These are phyloP conservation scores for Orchesellides sinensis DNA, from an alignment of 2,888 invertebrate genomes.

Conservation along the genomic window DNA sequence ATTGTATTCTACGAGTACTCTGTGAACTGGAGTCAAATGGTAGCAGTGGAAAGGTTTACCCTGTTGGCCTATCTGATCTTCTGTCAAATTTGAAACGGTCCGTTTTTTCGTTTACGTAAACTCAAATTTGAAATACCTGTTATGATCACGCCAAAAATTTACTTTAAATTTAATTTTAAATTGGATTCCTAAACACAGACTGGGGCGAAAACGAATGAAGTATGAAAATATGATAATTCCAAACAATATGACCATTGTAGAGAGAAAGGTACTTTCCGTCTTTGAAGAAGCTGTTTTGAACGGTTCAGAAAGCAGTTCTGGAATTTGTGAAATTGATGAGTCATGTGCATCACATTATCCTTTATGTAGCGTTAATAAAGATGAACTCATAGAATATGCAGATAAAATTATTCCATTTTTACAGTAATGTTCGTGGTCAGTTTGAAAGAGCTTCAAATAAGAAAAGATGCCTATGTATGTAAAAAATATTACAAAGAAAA, in stretches of 20 bases:
- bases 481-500: too few relatives aligned
- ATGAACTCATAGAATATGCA: slow-evolving; percentile 7
- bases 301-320: slow-evolving; percentile 17
- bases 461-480: too few relatives aligned
- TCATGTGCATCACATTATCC: slow-evolving; percentile 21
- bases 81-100: slow-evolving; percentile 50
- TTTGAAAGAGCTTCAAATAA: too few relatives aligned
- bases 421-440: too few relatives aligned
- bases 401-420: too few relatives aligned
- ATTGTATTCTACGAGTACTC: slow-evolving; percentile 59
- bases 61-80: slow-evolving; percentile 6
- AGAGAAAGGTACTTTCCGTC: slow-evolving; percentile 50
- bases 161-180: neutral
- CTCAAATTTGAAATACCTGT: neutral
- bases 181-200: neutral
- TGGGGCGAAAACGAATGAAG: slow-evolving; percentile 13
- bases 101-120: neutral
- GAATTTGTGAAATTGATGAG: neutral
- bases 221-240: slow-evolving; percentile 3
- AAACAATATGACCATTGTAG: slow-evolving; percentile 42
- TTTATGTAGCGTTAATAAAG: slow-evolving; percentile 8
- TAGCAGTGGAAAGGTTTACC: neutral
- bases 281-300: slow-evolving; percentile 63
- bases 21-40: slow-evolving; percentile 53
- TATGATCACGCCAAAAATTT: neutral